Base-by-base conservation (phyloP, 2,113 vertebrate species). In the Ceuthmochares aereus region DNA sequence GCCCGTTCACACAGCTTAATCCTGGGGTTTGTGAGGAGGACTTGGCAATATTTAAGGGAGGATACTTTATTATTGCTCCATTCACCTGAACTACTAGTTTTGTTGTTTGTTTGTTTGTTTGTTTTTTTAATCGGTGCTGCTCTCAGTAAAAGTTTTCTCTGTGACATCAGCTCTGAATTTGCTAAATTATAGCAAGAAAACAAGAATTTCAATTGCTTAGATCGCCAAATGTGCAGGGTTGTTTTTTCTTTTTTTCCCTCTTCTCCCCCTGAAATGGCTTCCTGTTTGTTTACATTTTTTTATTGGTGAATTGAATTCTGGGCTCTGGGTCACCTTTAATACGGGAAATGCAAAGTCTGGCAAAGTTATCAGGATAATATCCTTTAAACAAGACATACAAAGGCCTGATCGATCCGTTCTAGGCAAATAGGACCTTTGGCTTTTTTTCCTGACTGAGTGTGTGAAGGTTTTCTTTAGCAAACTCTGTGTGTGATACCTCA, bases 1-100 rank as follows among this genome's bases (percentile, higher is more conserved):
- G 89, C 95, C 97, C 98, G 97, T 98, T 99, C 98, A 97, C 98
- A 98, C 97, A 97, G 98, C 97, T 97, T 98, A 98, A 99, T 98
- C 98, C 98, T 86, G 89, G 96, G 96, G 90, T 97, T 97, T 97
- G 97, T 97, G 98, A 97, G 94, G 95, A 98, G 98, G 97, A 97
- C 93, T 97, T 96, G 95, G 97, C 97, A 95, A 94, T 92, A 37
- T 94, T 95, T 89, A 84, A 95, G 72, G 64, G 67, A 84, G 47
- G 62, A 22, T 92, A 45, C 95, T 94, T 96, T 94, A 40, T 94
- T 93, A 42, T 81, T 78, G 32, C 52, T 90, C n/a, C 68, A 86
- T 92, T 84, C 93, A 97, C 96, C 96, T 97, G 94, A 96, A 88
- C 52, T 40, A 73, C 32, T 40, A n/a, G n/a, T n/a, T n/a, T n/a